Evolutionary conservation across 2,888 invertebrate genomes (phyloP), one percentile per base, ranked within the genome.

Genomic region (Ptychoptera albimana): DNA sequence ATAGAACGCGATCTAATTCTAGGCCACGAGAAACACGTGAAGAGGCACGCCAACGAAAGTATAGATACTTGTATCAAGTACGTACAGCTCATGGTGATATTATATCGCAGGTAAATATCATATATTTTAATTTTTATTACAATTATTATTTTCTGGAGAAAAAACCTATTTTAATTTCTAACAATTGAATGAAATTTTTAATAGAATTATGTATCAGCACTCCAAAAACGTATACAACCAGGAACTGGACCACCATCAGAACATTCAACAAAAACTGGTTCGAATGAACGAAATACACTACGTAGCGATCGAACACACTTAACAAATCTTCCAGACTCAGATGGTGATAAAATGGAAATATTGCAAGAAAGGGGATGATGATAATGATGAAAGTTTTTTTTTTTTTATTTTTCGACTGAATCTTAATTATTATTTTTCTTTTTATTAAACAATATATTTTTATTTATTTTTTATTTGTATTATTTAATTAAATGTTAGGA

Each of bases 61-160:
- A 87, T 62, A 71, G 88, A 51, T 88, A 89, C 60, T 68, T 89
- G 50, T 89, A 89, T 68, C 88, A 89, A 69, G 84, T 88, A 46
- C 75, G 89, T 53, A 83, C 88, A 8, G 83, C 85, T 29, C 85
- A 88, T 55, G 89, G 89, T 11, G 89, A 89, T 65, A 86, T 89
- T 50, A 86, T 89, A 53, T 84, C 86, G 52, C 87, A 88, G 77
- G 87, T 81, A 59, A 50, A 53, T 47, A 3, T n/a, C 15, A 13
- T n/a, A 16, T 16, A 11, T 8, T 40, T 31, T 32, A 9, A n/a
- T 9, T 9, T 16, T n/a, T 16, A 8, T 39, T 39, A 9, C 32
- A 4, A 32, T 32, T 11, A 32, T 9, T 11, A 32, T 32, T 11
- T 11, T 32, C 2, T 3, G 8, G n/a, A 7, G 11, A 9, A n/a